Evolutionary conservation across 2,888 invertebrate genomes (phyloP), one percentile per base, ranked within the genome.

Genomic region (Epicampocera succincta): DNA sequence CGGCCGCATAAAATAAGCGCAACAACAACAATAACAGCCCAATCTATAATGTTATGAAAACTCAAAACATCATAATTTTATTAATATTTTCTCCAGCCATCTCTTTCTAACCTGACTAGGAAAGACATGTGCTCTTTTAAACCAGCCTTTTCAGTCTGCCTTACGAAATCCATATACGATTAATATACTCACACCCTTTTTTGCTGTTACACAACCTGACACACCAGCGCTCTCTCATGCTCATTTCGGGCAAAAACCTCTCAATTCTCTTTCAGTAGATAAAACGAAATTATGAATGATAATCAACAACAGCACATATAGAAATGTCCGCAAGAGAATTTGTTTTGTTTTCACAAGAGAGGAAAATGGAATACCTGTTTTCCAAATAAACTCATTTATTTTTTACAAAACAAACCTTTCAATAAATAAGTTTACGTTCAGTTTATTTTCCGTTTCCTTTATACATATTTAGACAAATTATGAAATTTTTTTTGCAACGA

Each of bases 1-100:
- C 46, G 25, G 33, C 65, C 60, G 38, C 54, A 48, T 25, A 66
- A 63, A 15, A 42, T n/a, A 68, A 65, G 11, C 46, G 50, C 74
- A 74, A 68, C 66, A 40, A 33, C 40, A 50, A 19, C 25, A 58
- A 46, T 17, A 76, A 29, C 5, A 58, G 33, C 54, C 40, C 58
- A 56, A 68, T 74, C 50, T 77, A 76, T 79, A 73, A 63, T 77
- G 56, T 71, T 80, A 80, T 80, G 78, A 84, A 81, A 79, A 82
- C 78, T 76, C 72, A 82, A 83, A 81, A 83, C 75, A 83, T 80
- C 79, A 83, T 80, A 83, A 83, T 83, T 79, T 80, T 83, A 82
- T 82, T 82, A 82, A 82, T 82, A 83, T 83, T 80, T 83, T 68
- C n/a, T 68, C 52, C 13, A 15, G 19, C 72, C 52, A 72, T 73